A percentile compares a stretch with the other conserved stretches of the same genome.
These are phyloP conservation scores for Eptesicus fuscus DNA, from an alignment of 2,113 vertebrate genomes.

Conservation along the genomic window DNA sequence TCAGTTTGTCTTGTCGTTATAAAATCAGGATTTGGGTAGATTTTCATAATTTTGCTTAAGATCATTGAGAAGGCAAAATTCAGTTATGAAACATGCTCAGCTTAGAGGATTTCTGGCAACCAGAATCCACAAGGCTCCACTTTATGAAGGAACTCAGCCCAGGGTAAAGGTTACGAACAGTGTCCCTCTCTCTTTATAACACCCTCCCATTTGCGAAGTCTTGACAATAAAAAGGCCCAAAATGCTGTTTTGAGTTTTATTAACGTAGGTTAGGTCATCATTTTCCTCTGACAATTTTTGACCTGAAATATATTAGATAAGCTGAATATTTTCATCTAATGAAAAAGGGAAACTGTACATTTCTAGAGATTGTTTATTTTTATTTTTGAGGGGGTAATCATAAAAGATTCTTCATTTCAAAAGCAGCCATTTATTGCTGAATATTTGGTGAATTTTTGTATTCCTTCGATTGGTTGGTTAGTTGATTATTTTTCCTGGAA, in stretches of 20 bases:
- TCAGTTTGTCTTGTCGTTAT: constrained; percentile 64
- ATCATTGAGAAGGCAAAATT: constrained; percentile 62
- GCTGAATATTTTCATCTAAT: background rate
- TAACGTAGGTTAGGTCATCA: background rate
- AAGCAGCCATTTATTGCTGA: background rate
- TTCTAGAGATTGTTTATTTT: background rate
- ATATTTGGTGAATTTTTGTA: background rate
- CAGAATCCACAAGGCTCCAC: background rate
- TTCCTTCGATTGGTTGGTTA: background rate
- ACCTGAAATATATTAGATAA: background rate
- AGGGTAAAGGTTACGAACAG: background rate
- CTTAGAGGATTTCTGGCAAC: constrained; percentile 42
- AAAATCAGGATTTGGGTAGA: constrained; percentile 61
- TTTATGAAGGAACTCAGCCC: constrained; percentile 32
- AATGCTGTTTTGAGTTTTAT: constrained; percentile 27
- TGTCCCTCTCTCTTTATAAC: background rate
- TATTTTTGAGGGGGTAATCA: background rate
- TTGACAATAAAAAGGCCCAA: constrained; percentile 10
- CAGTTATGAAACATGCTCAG: constrained; percentile 56
- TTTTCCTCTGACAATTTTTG: constrained; percentile 7
- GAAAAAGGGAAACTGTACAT: background rate
- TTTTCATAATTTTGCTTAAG: constrained; percentile 68
- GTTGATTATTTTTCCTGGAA: background rate
- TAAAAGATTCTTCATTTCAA: constrained; percentile 5
- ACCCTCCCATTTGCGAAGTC: background rate